Evolutionary conservation across 1,140 invertebrate genomes (phyloP), one percentile per base, ranked within the genome.

Genomic region (Dendrolimus kikuchii): DNA sequence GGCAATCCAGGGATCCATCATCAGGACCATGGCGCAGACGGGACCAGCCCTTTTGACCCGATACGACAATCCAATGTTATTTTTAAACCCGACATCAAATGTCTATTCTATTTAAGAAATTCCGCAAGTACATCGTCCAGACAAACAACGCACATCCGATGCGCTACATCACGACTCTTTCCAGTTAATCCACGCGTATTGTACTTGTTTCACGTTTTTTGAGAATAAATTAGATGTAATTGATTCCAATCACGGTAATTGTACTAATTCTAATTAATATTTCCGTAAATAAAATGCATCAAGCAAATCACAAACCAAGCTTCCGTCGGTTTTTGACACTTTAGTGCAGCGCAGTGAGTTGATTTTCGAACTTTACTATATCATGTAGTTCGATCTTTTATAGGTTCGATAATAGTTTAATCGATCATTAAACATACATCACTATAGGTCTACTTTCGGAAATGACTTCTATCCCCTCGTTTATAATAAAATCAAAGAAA

Each of bases 81-180:
- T 86, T 86, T 86, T 86, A 77, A 70, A 81, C 76, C 71, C 77
- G 76, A 81, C 81, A 85, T 81, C 64, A 80, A 85, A 77, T 66
- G 73, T 80, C 70, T 70, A 64, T 55, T 69, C 79, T 85, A 85
- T 82, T 82, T 85, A 75, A 55, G 80, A 82, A 74, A 77, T 75
- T 71, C 71, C 69, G 71, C 73, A 71, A 62, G 74, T 81, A 81
- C 73, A 79, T 81, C 71, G 62, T 71, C 74, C 63, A 72, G 61
- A 79, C 39, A 36, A 80, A 80, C 74, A 81, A 82, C 73, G 70
- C 72, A 78, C 68, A 75, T 77, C 48, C 55, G 49, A 59, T 59
- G 51, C 43, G 43, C 7, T 51, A 45, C 51, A 62, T 57, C 44
- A 46, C 48, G 40, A 60, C 50, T 51, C 62, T 57, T 44, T 49